phyloP scores from a whole-genome alignment of 2,888 invertebrate species.

The Myopa tessellatipennis region DNA sequence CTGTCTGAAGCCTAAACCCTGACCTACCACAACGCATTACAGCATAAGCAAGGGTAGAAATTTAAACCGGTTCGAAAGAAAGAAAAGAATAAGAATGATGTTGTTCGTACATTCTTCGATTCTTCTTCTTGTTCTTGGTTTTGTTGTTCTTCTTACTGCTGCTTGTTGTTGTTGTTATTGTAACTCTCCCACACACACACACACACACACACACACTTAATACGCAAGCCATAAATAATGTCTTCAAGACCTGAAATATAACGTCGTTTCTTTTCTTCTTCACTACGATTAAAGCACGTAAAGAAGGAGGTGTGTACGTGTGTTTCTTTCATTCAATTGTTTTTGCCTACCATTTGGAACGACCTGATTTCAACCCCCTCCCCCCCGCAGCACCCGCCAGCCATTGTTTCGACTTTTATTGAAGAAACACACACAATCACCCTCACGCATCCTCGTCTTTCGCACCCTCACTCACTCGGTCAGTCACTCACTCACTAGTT shows the following conservation, averaged over 20 bases:
- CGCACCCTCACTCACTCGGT: too few relatives aligned
- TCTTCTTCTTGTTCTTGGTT: neutral
- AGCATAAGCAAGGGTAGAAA: constrained; percentile 50
- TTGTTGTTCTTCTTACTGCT: neutral
- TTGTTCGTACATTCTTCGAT: neutral
- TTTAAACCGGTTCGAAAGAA: constrained; percentile 20
- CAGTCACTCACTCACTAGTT: too few relatives aligned
- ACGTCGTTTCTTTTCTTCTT: neutral
- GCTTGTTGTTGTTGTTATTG: too few relatives aligned
- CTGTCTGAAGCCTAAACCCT: constrained; percentile 29
- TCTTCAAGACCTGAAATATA: constrained; percentile 19
- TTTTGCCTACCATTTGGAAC: neutral
- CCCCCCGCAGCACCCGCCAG: too few relatives aligned
- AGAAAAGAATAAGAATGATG: neutral
- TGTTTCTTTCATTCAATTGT: neutral
- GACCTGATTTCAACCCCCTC: too few relatives aligned
- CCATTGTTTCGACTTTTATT: too few relatives aligned
- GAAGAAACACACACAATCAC: too few relatives aligned
- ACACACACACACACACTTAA: neutral
- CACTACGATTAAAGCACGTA: neutral
- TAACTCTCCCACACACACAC: neutral
- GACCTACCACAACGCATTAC: constrained; percentile 53
- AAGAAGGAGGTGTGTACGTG: neutral
- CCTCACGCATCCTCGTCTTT: too few relatives aligned
- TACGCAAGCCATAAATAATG: constrained; percentile 38